Evolutionary conservation across 2,113 vertebrate genomes (phyloP).

Genomic region (Coptodon rendalli): DNA sequence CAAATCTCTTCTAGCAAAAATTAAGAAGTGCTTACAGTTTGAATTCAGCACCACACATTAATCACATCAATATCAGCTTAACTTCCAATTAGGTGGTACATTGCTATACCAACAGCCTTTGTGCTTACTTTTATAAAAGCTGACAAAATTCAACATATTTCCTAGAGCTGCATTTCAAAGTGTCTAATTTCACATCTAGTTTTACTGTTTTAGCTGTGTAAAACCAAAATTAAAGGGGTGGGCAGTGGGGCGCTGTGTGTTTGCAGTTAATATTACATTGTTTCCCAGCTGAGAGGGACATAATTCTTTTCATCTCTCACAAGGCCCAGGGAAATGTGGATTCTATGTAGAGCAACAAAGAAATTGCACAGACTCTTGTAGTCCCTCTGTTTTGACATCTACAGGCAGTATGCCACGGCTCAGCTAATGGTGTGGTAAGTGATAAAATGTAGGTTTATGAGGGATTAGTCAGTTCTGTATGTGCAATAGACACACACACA

Average conservation of each 20-base stretch:
- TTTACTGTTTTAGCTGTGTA: conserved; percentile 22
- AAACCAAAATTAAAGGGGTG: neutral
- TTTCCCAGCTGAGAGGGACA: conserved; percentile 50
- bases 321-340: conserved; percentile 49
- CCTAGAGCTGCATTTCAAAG: conserved; percentile 34
- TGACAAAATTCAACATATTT: conserved; percentile 8
- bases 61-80: neutral
- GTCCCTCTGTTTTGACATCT: conserved; percentile 63
- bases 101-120: neutral
- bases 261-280: conserved; percentile 43
- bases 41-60: neutral
- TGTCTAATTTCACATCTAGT: conserved; percentile 45
- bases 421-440: conserved; percentile 64
- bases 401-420: conserved; percentile 53
- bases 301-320: conserved; percentile 54
- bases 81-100: neutral
- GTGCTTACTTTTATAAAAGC: neutral
- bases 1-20: neutral
- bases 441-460: conserved; percentile 74
- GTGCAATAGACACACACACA: neutral
- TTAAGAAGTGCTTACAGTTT: neutral
- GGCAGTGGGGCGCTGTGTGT: neutral
- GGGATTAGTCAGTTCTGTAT: conserved; percentile 59
- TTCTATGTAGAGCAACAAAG: conserved; percentile 44
- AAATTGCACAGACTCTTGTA: conserved; percentile 38